These are phyloP conservation scores for Drosophila sucinea DNA, from an alignment of 1,140 invertebrate species.

Conservation along the genomic window DNA sequence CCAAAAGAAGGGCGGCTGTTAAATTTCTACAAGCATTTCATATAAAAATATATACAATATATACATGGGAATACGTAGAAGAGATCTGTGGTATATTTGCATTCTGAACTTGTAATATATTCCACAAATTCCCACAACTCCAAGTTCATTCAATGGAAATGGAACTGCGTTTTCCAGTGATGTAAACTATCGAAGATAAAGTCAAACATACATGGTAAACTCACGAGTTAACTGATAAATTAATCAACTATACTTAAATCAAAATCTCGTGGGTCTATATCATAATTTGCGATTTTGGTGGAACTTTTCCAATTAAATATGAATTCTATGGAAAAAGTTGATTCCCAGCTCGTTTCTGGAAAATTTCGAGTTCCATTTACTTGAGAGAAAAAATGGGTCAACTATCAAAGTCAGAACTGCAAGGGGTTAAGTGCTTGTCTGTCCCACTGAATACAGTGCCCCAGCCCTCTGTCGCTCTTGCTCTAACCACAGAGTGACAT, in stretches of 20 bases:
- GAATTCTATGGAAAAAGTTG: not conserved
- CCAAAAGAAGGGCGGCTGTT: not conserved
- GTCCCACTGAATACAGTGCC: slow-evolving; percentile 20
- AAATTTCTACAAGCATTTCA: not conserved
- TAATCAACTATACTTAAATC: too few relatives aligned
- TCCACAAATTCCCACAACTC: too few relatives aligned
- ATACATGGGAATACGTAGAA: too few relatives aligned
- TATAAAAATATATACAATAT: not conserved
- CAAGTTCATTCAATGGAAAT: too few relatives aligned
- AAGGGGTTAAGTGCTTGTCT: slow-evolving; percentile 71
- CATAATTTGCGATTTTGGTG: not conserved
- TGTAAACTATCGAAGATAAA: too few relatives aligned
- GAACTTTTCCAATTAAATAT: slow-evolving; percentile 2
- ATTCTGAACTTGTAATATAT: not conserved
- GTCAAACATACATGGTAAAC: too few relatives aligned
- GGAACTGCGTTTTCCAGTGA: too few relatives aligned
- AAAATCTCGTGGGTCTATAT: not conserved
- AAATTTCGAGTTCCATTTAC: slow-evolving; percentile 25
- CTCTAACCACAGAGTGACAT: not conserved
- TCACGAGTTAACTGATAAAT: too few relatives aligned
- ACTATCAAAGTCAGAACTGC: slow-evolving; percentile 79
- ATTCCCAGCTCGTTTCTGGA: slow-evolving; percentile 1
- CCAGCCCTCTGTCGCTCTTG: not conserved
- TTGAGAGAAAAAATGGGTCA: slow-evolving; percentile 69
- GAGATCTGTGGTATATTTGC: not conserved